A percentile compares a stretch with the other conserved stretches of the same genome.
Conservation (phyloP, 1,140 invertebrate species). For the Bombus affinis region DNA sequence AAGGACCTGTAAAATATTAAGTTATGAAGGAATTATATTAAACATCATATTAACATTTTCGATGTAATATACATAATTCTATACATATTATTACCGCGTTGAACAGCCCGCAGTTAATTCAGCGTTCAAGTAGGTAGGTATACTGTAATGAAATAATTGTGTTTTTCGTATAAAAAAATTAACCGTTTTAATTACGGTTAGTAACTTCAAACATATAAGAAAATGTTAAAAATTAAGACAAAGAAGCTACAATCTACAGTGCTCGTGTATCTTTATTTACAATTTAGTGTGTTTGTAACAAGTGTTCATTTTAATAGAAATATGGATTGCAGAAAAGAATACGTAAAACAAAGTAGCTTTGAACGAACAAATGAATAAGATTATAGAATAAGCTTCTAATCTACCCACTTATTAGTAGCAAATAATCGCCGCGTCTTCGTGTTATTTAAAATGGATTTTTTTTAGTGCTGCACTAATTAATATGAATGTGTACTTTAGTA, state of each 20-base stretch:
- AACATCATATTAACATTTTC: not conserved
- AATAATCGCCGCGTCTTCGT: not conserved
- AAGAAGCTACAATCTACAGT: conserved; percentile 31
- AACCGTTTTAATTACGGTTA: conserved; percentile 48
- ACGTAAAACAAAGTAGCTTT: not conserved
- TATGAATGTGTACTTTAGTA: not conserved
- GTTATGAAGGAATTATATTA: not conserved
- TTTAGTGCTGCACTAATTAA: not conserved
- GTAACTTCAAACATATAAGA: conserved; percentile 24
- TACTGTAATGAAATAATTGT: conserved; percentile 55
- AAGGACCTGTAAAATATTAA: conserved; percentile 36
- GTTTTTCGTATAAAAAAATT: conserved; percentile 37
- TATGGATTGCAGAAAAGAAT: not conserved
- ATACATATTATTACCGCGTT: conserved; percentile 40
- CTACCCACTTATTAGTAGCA: conserved; percentile 2
- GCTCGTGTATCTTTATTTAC: not conserved
- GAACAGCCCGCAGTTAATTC: conserved; percentile 47
- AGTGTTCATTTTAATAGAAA: not conserved
- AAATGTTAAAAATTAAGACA: conserved; percentile 22
- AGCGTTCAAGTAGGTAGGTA: conserved; percentile 54
- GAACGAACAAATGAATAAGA: not conserved
- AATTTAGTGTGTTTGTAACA: not conserved
- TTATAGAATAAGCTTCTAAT: conserved; percentile 3
- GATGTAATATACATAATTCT: conserved; percentile 30
- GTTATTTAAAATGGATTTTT: not conserved